Evolutionary conservation across 2,113 vertebrate genomes (phyloP), one percentile per base, ranked within the genome.

Genomic region (Xiphophorus hellerii): DNA sequence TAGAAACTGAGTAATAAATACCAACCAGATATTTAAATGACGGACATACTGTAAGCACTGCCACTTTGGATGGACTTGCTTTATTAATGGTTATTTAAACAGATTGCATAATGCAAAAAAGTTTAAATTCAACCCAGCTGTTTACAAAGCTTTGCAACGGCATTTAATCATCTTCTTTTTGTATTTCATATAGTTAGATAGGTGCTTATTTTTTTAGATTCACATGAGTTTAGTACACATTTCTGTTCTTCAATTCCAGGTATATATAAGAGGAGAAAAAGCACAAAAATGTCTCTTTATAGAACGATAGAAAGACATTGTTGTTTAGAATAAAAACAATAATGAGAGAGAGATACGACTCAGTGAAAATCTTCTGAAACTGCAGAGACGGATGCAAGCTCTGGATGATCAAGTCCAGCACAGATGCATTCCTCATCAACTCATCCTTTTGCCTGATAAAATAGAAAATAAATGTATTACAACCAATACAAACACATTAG

Each of bases 21-120:
- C 10, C 8, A 37, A 8, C 35, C 35, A 37, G 35, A 37, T 37
- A 37, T 37, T 8, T 37, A 63, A 63, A 31, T 62, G 1, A 3
- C 74, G 77, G 71, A 25, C 67, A 48, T 63, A 20, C n/a, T 28
- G 28, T 28, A 28, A 28, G 28, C 28, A 28, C 28, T 64, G 71
- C 81, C 74, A 72, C 54, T 77, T 68, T 73, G 51, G 15, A 64
- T 65, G 17, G 63, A 51, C 48, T 1, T 11, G 3, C 71, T 84
- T 65, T 66, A 80, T 75, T 62, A 72, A 75, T 39, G 74, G 39
- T 11, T 71, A 83, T 88, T 82, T 85, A 86, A 81, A 90, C 85
- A 14, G 39, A 54, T 29, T 28, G 72, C 31, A 66, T 9, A 2
- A 67, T 25, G 44, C 48, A 28, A 60, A 62, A 66, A 11, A 29